phyloP scores from a whole-genome alignment of 2,797 vertebrate genomes.

The Bucorvus abyssinicus region DNA sequence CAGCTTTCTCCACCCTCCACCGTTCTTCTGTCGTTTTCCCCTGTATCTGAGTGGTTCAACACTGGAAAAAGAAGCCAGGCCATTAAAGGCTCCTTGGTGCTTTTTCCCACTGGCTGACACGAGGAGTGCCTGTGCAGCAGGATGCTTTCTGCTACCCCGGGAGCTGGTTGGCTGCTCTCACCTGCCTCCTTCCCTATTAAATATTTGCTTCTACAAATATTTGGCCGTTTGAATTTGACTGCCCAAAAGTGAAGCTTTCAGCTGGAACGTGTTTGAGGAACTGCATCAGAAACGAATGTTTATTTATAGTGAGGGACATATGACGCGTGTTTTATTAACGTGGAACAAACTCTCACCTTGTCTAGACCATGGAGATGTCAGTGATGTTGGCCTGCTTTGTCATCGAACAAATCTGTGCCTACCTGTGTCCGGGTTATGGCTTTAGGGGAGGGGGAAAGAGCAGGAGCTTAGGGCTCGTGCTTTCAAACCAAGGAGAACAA shows the following conservation, averaged over 20 bases:
- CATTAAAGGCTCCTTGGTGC: neutral
- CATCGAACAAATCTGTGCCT: neutral
- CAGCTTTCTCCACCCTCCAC: neutral
- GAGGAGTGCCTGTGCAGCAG: fast-evolving
- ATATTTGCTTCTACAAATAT: slow-evolving; percentile 1
- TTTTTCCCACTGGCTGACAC: neutral
- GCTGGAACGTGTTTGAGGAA: neutral
- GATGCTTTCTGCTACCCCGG: neutral
- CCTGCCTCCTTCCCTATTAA: neutral
- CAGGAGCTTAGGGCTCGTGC: fast-evolving
- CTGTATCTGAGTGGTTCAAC: neutral
- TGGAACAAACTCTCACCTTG: neutral
- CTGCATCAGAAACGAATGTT: neutral
- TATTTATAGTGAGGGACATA: neutral
- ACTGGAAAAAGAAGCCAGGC: neutral
- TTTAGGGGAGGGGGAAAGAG: neutral
- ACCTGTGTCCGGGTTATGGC: fast-evolving
- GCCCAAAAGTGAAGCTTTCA: neutral
- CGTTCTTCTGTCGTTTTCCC: neutral
- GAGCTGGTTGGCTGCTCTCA: neutral
- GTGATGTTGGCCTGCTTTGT: neutral
- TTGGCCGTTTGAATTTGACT: neutral
- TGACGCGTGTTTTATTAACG: fast-evolving
- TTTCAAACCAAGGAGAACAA: neutral
- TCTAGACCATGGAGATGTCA: neutral